Conservation (phyloP, 2,113 vertebrate genomes). For the Mormyrus lacerda region DNA sequence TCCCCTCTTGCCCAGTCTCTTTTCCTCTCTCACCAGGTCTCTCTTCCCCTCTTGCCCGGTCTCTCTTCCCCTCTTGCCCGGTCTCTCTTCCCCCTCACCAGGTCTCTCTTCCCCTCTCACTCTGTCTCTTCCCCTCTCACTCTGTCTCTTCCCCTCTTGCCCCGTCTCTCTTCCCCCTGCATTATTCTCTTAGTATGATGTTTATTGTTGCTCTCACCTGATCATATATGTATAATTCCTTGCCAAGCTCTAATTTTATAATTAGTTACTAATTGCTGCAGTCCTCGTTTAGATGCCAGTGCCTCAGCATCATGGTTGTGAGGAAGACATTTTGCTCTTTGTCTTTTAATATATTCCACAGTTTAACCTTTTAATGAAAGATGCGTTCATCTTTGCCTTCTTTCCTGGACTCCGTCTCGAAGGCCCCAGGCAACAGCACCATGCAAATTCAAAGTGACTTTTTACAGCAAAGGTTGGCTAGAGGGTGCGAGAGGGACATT, state of each 20-base stretch:
- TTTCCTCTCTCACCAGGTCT: neutral
- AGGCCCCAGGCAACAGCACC: neutral
- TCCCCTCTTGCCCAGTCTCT: neutral
- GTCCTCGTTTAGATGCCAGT: slow-evolving; percentile 48
- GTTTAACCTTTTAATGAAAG: slow-evolving; percentile 11
- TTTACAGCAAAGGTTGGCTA: neutral
- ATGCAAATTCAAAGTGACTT: slow-evolving; percentile 9
- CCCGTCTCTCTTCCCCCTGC: neutral
- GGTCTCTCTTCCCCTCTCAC: neutral
- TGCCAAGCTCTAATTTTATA: slow-evolving; percentile 61
- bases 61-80: too few species aligned
- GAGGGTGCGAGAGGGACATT: neutral
- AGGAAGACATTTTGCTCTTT: slow-evolving; percentile 11
- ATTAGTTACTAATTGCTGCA: slow-evolving; percentile 65
- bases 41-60: neutral
- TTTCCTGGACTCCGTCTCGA: neutral
- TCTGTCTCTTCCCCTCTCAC: too few species aligned
- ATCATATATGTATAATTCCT: slow-evolving; percentile 56
- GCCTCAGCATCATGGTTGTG: neutral
- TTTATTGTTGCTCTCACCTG: slow-evolving; percentile 49
- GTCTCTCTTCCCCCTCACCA: too few species aligned
- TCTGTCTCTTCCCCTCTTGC: neutral
- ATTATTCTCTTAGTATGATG: slow-evolving; percentile 36
- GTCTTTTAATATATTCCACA: neutral
- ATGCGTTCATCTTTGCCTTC: slow-evolving; percentile 8